Evolutionary conservation across 2,113 vertebrate genomes (phyloP), one percentile per base, ranked within the genome.

Genomic region (Eulacestoma nigropectus): DNA sequence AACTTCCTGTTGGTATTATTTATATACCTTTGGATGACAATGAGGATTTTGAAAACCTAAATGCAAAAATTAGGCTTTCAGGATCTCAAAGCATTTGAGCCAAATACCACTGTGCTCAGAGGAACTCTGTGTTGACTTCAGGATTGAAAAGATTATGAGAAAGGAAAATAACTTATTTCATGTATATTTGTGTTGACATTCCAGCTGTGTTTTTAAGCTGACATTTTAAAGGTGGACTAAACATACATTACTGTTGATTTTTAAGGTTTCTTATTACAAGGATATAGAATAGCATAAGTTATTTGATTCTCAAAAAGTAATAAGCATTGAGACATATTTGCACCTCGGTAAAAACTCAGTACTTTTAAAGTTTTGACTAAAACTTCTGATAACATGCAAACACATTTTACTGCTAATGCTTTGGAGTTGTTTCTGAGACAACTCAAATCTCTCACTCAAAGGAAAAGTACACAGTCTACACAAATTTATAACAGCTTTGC

Each of bases 171-270:
- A 50, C 0, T 68, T 88, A 86, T 80, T 93, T 90, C 75, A 67
- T 86, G 59, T 83, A 76, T 64, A 84, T 81, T 73, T 63, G 63
- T 93, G 35, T 90, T 96, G 95, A 95, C 76, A 90, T 93, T 95
- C 79, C 22, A 56, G 47, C 72, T 81, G 44, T 59, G 52, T 50
- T 88, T 93, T 84, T 75, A 86, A 90, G 78, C 30, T 84, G 87
- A 95, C 78, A 91, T 94, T 93, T 94, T 92, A 68, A 83, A 83
- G 30, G 63, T 74, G 63, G 55, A 90, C 95, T 92, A 93, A 95
- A 93, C 33, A 59, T 88, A 85, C 35, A 49, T 77, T 77, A 56
- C 39, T 88, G 44, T 72, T 88, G n/a, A 81, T 77, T 90, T 93
- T 90, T 60, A 81, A 72, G 41, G 72, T 39, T 83, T 91, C 35